Base-by-base conservation (phyloP, 2,888 invertebrate genomes). In the Falcaria lacertinaria region DNA sequence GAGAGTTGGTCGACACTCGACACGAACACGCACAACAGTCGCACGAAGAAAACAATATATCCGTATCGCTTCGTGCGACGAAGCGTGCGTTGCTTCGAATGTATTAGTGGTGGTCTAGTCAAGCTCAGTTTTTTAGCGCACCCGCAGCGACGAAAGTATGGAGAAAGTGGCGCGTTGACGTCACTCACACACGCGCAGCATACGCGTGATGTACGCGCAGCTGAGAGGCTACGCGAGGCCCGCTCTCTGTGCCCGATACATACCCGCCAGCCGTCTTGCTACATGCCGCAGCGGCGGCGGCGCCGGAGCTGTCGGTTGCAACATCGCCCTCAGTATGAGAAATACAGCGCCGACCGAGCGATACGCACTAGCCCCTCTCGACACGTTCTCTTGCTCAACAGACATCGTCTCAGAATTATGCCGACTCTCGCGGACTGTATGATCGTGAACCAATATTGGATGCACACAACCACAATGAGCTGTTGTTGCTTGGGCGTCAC, bases 121-220 rank as follows among this genome's bases (percentile, higher is more conserved):
- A 75, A 73, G 78, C 70, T 74, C 58, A 48, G 75, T 85, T 86
- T 88, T 89, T 88, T 88, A 88, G 87, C 81, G 77, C 85, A 75
- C 72, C 69, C 78, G 69, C 81, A 75, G 69, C 88, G 86, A 87
- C 88, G 89, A 89, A 89, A 89, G 89, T 89, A 83, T 80, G 79
- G 89, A 85, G 89, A 89, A 89, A 89, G 89, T 89, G 87, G 81
- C 85, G 69, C 75, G 81, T 83, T 83, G 81, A 87, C 88, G 88
- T 88, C 85, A 88, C 85, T 47, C 87, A 85, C 85, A 85, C 87
- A 81, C 82, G 76, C 82, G 76, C 77, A 75, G 50, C 64, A 60
- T 69, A 74, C 75, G 80, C 80, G 77, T 73, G 72, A 69, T 54
- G 49, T 58, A 61, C 69, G 60, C 55, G 50, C 57, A 50, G 41